These are phyloP conservation scores for Psittacula echo DNA, from an alignment of 2,797 vertebrate genomes.

Conservation along the genomic window DNA sequence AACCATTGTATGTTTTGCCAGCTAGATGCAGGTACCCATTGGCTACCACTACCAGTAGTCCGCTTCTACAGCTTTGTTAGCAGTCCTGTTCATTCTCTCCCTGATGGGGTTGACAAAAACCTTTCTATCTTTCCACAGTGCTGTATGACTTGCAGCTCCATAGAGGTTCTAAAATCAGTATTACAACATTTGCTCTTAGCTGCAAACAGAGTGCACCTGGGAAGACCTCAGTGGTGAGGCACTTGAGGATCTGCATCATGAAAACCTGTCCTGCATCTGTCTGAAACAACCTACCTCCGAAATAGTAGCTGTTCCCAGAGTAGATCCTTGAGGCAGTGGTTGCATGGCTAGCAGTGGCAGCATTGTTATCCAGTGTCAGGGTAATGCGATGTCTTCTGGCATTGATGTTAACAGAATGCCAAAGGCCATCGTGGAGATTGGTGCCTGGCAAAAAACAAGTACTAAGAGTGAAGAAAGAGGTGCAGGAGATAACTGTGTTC, in stretches of 20 bases:
- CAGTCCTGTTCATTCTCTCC: not conserved
- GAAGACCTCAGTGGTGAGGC: not conserved
- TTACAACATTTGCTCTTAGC: not conserved
- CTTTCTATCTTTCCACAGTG: not conserved
- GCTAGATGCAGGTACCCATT: not conserved
- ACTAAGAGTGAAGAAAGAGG: not conserved
- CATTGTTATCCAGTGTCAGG: conserved; percentile 86
- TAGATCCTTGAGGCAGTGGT: conserved; percentile 81
- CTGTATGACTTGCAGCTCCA: not conserved
- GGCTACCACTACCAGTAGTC: not conserved
- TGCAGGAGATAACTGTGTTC: not conserved
- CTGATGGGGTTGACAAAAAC: not conserved
- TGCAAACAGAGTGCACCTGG: not conserved
- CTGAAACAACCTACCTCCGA: conserved; percentile 85
- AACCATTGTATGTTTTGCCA: not conserved
- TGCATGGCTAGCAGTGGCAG: conserved; percentile 81
- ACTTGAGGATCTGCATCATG: not conserved
- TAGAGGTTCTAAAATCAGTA: not conserved
- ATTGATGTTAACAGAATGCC: conserved; percentile 89
- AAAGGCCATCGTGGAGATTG: conserved; percentile 89
- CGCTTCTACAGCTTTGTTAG: not conserved
- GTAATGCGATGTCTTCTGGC: conserved; percentile 84
- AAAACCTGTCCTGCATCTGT: not conserved
- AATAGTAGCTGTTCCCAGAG: conserved; percentile 85
- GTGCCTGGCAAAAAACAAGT: conserved; percentile 78